phyloP scores from a whole-genome alignment of 2,797 vertebrate species.

The Cichlasoma orientale region DNA sequence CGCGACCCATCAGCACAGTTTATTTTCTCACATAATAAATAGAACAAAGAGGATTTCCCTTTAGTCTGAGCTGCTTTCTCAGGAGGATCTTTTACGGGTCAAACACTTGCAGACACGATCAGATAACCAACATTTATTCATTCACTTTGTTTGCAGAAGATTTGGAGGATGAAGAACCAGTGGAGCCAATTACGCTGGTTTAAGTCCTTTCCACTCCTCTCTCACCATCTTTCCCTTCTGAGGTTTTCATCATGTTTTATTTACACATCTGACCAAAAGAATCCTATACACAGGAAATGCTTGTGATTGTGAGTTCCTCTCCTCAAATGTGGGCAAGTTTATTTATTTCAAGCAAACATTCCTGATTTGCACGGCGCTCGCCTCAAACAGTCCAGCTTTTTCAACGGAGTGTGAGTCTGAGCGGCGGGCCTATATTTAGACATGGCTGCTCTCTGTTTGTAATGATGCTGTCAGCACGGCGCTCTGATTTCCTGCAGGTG shows the following conservation, averaged over 20 bases:
- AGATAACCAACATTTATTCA: conserved; percentile 17
- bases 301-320: conserved; percentile 82
- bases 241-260: conserved; percentile 75
- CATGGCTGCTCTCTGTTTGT: conserved; percentile 44
- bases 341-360: conserved; percentile 97
- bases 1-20: conserved; percentile 34
- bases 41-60: conserved; percentile 22
- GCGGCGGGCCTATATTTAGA: conserved; percentile 85
- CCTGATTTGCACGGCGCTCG: conserved; percentile 89
- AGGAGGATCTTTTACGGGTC: conserved; percentile 62
- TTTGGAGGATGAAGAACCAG: not conserved
- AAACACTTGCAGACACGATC: conserved; percentile 46
- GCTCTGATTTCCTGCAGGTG: conserved; percentile 65
- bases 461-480: conserved; percentile 44
- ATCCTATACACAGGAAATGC: conserved; percentile 82
- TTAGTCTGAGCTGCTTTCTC: conserved; percentile 43
- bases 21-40: conserved; percentile 65
- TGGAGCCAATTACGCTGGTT: not conserved
- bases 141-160: not conserved
- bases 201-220: not conserved
- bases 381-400: conserved; percentile 68
- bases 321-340: conserved; percentile 93
- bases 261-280: conserved; percentile 76
- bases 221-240: conserved; percentile 7
- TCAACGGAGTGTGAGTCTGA: conserved; percentile 47